These are phyloP conservation scores for Lacerta viridis DNA, from an alignment of 2,797 vertebrate species.

Conservation along the genomic window DNA sequence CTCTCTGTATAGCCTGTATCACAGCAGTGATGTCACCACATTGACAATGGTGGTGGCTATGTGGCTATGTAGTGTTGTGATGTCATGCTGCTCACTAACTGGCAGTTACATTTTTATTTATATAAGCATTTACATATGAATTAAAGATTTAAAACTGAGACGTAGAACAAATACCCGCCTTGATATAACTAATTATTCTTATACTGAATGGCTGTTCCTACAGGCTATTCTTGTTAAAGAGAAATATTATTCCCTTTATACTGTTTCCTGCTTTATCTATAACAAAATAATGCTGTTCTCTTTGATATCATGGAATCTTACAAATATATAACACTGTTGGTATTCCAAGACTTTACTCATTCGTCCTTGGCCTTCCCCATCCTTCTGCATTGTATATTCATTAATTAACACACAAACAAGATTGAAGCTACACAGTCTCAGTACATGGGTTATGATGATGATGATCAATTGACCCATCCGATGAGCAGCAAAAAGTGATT, in stretches of 20 bases:
- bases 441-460: neutral
- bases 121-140: neutral
- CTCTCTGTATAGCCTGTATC: no score
- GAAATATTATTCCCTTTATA: neutral
- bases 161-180: conserved; percentile 1
- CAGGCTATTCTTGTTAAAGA: conserved; percentile 16
- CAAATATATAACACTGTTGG: neutral
- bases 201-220: neutral
- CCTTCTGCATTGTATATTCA: neutral
- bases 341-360: neutral
- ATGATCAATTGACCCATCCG: neutral
- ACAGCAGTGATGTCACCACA: no score
- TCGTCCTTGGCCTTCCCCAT: neutral
- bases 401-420: neutral
- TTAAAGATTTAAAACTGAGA: conserved; percentile 9
- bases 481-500: neutral
- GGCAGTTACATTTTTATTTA: no score
- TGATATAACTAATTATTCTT: conserved; percentile 14
- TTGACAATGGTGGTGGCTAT: no score
- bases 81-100: no score
- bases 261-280: no score
- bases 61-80: no score
- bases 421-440: neutral
- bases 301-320: no score
- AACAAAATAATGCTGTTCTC: no score